phyloP scores from a whole-genome alignment of 2,797 vertebrate genomes.

The Cyprinodon diabolis region DNA sequence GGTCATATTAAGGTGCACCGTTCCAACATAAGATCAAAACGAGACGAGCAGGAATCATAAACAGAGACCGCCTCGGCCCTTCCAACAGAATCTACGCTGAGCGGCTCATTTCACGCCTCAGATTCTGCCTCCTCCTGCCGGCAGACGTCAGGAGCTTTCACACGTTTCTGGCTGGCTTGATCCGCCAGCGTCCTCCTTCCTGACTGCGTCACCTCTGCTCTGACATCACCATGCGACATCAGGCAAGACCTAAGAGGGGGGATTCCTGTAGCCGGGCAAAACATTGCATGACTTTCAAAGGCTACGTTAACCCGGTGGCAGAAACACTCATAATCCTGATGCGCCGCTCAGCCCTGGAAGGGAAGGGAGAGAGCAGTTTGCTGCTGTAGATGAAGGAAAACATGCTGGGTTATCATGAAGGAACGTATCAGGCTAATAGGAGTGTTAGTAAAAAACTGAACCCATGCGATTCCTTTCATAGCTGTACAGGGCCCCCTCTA shows the following conservation, averaged over 20 bases:
- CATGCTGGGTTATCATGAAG: not conserved
- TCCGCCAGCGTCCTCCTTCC: constrained; percentile 46
- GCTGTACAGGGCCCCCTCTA: constrained; percentile 52
- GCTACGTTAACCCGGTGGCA: constrained; percentile 45
- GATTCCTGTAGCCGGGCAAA: constrained; percentile 74
- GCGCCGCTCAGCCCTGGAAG: constrained; percentile 21
- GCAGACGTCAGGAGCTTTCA: constrained; percentile 68
- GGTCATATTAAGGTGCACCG: constrained; percentile 43
- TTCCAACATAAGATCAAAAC: constrained; percentile 18
- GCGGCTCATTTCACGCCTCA: constrained; percentile 25
- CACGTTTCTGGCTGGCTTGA: constrained; percentile 60
- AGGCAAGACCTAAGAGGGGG: constrained; percentile 70
- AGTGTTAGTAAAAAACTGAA: constrained; percentile 61
- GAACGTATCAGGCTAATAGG: constrained; percentile 1
- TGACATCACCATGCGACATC: constrained; percentile 74
- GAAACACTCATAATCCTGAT: constrained; percentile 38
- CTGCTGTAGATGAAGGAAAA: constrained; percentile 11
- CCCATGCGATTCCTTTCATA: constrained; percentile 61
- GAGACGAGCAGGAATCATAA: constrained; percentile 21
- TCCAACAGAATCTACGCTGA: constrained; percentile 7
- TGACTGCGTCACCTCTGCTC: constrained; percentile 65
- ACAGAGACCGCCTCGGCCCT: constrained; percentile 37
- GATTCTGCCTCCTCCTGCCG: constrained; percentile 36
- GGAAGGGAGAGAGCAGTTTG: constrained; percentile 10
- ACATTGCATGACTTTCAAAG: constrained; percentile 62